Evolutionary conservation across 30 jellyfish, hydroid and myxozoan genomes (phyloP), one percentile per base, ranked within the genome.

Genomic region (Turritopsis rubra): DNA sequence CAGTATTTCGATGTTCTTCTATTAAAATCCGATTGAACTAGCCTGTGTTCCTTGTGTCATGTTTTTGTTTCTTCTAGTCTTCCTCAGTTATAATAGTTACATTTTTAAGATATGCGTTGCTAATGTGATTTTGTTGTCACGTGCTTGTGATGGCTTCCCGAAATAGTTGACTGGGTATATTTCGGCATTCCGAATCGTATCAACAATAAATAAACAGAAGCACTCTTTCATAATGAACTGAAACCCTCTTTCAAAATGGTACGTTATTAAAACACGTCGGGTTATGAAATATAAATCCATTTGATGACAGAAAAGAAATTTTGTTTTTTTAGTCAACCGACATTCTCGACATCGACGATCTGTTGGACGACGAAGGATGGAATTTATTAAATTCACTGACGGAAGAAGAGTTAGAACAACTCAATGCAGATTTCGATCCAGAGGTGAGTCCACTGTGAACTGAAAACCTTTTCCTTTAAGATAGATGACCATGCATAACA

Each of bases 321-420:
- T 3, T 66, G 19, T 74, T 1, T 1, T 74, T 74, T 23, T 74
- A 74, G 82, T 26, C 82, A 23, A 21, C 65, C 24, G 82, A 74
- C 60, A 22, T 23, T 18, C 52, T 71, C 0, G 75, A 82, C 83
- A 66, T 82, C 7, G 88, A 65, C 31, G 88, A 82, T 66, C 68
- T 82, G 24, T 28, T 82, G 16, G 88, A 82, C 65, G 88, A 82
- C 41, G 88, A 82, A 82, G 88, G 88, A 17, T 82, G 88, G 88
- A 70, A 70, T 8, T 41, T 82, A 7, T 28, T 82, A 18, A 82
- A 82, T 72, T 54, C 41, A 25, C 73, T 82, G 29, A 82, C 88
- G 7, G 88, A 82, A 0, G 88, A 82, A 25, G 88, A 82, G 65
- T 52, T 82, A 82, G 83, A 65, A n/a, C 75, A 41, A 52, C 83